Evolutionary conservation across 2,113 vertebrate genomes (phyloP).

Genomic region (rabbit (Oryctolagus cuniculus)): mOryCun1.1 NC_091440.1:60847001-60847500

Average conservation of each 20-base stretch:
- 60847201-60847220: too few species aligned
- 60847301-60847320: background rate
- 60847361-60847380: background rate
- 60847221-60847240: too few species aligned
- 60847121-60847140: background rate
- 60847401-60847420: slow-evolving; percentile 7
- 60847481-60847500: too few species aligned
- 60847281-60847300: slow-evolving; percentile 36
- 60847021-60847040: slow-evolving; percentile 18
- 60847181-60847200: too few species aligned
- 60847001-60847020: background rate
- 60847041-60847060: background rate
- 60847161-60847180: too few species aligned
- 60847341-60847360: background rate
- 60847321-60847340: slow-evolving; percentile 8
- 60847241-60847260: too few species aligned
- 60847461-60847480: background rate
- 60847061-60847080: slow-evolving; percentile 8
- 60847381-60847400: background rate
- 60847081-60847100: background rate
- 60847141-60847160: too few species aligned
- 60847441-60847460: slow-evolving; percentile 12
- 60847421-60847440: background rate
- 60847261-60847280: background rate
- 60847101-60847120: background rate